phyloP scores from a whole-genome alignment of 2,797 vertebrate species.

The Pipistrellus pygmaeus region DNA sequence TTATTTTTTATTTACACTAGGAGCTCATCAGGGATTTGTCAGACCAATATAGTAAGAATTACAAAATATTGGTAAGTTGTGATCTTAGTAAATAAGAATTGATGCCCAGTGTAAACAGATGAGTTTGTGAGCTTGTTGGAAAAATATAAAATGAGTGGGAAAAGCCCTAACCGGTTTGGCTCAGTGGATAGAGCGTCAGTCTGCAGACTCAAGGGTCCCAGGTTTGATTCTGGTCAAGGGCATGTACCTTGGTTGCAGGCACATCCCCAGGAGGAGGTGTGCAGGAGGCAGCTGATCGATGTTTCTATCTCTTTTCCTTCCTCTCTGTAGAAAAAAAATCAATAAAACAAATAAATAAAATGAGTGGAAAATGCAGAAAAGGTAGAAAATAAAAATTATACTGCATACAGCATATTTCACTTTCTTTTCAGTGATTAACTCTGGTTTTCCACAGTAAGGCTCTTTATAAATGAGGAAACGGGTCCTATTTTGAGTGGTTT shows the following conservation, averaged over 20 bases:
- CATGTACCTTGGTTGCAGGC: too few species aligned
- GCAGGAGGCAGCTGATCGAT: too few species aligned
- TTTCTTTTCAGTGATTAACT: neutral
- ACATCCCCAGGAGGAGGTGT: too few species aligned
- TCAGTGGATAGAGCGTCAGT: too few species aligned
- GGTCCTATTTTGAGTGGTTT: neutral
- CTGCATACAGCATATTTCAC: neutral
- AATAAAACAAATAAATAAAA: neutral
- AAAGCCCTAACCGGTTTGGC: neutral
- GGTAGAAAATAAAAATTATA: neutral
- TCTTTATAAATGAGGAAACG: neutral
- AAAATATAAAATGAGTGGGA: neutral
- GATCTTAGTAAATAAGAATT: neutral
- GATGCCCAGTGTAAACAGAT: neutral
- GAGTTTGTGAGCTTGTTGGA: neutral
- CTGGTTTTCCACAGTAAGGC: neutral
- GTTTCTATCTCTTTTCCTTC: too few species aligned
- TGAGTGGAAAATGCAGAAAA: neutral
- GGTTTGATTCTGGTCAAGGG: too few species aligned
- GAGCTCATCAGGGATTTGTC: neutral
- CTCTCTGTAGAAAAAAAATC: too few species aligned
- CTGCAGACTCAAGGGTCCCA: too few species aligned
- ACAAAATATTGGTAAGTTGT: neutral
- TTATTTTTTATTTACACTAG: neutral
- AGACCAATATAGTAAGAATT: neutral